These are phyloP conservation scores for Anguilla marmorata DNA, from an alignment of 2,797 vertebrate species.

Conservation along the genomic window DNA sequence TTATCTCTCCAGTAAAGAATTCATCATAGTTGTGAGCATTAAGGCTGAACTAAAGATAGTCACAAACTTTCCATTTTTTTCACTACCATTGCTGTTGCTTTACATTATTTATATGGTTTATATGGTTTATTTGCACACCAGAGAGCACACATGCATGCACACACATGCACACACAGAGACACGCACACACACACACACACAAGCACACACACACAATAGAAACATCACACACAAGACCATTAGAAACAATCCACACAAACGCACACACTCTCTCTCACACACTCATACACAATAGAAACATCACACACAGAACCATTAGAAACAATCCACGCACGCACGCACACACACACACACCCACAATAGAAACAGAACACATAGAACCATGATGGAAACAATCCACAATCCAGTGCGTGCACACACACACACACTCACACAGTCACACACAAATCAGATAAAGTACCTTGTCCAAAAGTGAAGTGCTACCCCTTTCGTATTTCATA, in stretches of 20 bases:
- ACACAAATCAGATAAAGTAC: neutral
- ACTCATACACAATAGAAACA: too few relatives aligned
- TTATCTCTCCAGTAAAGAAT: conserved; percentile 9
- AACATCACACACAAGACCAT: too few relatives aligned
- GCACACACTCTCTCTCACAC: too few relatives aligned
- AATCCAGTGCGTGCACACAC: too few relatives aligned
- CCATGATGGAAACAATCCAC: too few relatives aligned
- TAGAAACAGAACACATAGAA: too few relatives aligned
- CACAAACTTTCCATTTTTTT: neutral
- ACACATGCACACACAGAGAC: too few relatives aligned
- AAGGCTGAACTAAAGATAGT: neutral
- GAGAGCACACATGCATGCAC: neutral
- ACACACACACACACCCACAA: neutral
- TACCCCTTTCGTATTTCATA: neutral
- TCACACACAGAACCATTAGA: neutral
- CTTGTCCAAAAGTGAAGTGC: neutral
- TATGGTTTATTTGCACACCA: neutral
- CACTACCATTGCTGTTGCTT: neutral
- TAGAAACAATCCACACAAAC: too few relatives aligned
- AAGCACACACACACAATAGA: neutral
- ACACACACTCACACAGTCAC: neutral
- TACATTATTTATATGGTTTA: neutral
- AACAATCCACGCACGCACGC: neutral
- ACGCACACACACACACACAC: neutral
- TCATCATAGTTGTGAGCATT: conserved; percentile 3